Percentiles rank a stretch among this genome's conserved stretches.
Evolutionary conservation across 2,797 vertebrate species (phyloP).

Genomic region (Cyclura pinguis): DNA sequence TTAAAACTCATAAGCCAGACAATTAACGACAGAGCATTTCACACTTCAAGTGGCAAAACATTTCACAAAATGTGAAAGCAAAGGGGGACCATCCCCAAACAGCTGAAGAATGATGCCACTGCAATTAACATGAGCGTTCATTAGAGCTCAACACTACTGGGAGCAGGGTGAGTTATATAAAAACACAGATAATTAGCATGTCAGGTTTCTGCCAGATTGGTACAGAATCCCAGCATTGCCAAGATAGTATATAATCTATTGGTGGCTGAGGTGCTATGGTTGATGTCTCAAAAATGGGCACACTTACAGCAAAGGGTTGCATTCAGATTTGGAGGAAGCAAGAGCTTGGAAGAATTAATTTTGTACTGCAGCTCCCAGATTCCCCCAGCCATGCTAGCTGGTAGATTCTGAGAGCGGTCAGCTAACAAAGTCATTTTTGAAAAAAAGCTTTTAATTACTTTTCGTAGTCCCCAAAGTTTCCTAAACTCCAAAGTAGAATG

Average conservation of each 20-base stretch:
- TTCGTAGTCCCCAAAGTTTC: too few species aligned
- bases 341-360: background rate
- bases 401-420: background rate
- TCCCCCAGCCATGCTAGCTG: background rate
- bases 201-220: background rate
- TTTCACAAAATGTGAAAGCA: background rate
- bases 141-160: background rate
- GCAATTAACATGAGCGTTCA: background rate
- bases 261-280: background rate
- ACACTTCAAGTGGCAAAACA: constrained; percentile 15
- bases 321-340: background rate
- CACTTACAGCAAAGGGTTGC: background rate
- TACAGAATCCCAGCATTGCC: too few species aligned
- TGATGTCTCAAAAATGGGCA: background rate
- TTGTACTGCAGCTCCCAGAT: background rate
- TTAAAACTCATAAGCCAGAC: background rate
- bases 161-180: background rate
- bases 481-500: too few species aligned
- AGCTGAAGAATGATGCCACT: constrained; percentile 8
- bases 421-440: background rate
- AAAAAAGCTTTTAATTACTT: background rate
- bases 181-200: background rate
- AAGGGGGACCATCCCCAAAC: background rate
- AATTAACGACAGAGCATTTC: constrained; percentile 1
- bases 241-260: background rate